These are phyloP conservation scores for Percopsis omiscomaycus DNA, from an alignment of 2,797 vertebrate genomes.

Conservation along the genomic window DNA sequence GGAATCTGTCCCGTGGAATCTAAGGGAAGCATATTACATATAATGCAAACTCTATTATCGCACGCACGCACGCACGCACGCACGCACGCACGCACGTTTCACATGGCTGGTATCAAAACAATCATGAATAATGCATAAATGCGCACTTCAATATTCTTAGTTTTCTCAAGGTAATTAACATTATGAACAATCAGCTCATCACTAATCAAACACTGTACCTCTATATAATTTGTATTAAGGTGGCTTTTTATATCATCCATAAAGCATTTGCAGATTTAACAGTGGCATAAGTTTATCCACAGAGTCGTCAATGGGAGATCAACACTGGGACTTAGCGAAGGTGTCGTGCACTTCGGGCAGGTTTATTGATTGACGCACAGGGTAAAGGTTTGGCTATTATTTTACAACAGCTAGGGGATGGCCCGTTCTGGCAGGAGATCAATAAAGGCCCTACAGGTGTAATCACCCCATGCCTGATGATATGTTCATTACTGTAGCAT, in stretches of 20 bases:
- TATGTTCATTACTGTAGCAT: conserved; percentile 75
- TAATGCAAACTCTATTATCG: conserved; percentile 83
- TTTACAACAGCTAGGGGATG: conserved; percentile 72
- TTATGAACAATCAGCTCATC: conserved; percentile 64
- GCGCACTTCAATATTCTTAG: conserved; percentile 44
- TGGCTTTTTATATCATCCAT: conserved; percentile 26
- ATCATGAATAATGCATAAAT: conserved; percentile 79
- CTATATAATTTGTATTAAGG: conserved; percentile 26
- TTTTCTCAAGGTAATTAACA: conserved; percentile 62
- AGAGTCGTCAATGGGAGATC: conserved; percentile 54
- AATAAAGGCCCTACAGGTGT: conserved; percentile 76
- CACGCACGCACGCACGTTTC: conserved; percentile 73
- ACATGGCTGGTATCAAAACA: conserved; percentile 75
- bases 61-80: conserved; percentile 75
- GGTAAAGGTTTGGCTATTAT: conserved; percentile 80
- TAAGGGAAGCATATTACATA: conserved; percentile 72
- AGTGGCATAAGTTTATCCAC: conserved; percentile 45
- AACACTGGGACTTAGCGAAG: conserved; percentile 48
- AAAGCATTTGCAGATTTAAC: conserved; percentile 33
- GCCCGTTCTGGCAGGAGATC: conserved; percentile 71
- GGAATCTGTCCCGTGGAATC: conserved; percentile 69
- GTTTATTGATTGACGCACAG: conserved; percentile 74
- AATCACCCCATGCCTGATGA: conserved; percentile 75
- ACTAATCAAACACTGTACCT: conserved; percentile 57
- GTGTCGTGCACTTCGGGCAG: conserved; percentile 58